phyloP scores from a whole-genome alignment of 2,888 invertebrate species.

The Lithophane socia region DNA sequence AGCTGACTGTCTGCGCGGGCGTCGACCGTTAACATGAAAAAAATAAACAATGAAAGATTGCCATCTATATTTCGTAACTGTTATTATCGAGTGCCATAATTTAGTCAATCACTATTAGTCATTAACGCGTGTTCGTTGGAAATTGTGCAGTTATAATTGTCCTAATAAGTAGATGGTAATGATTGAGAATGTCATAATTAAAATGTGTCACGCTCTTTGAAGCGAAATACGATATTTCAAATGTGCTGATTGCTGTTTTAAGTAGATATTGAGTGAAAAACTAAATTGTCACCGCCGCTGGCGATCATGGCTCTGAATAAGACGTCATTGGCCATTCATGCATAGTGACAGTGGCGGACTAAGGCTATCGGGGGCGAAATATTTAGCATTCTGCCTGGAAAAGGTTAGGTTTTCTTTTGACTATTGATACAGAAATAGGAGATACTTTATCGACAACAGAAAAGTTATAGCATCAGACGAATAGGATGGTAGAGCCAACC shows the following conservation, averaged over 20 bases:
- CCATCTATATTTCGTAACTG: constrained; percentile 47
- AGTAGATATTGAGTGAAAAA: constrained; percentile 55
- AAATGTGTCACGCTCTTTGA: constrained; percentile 54
- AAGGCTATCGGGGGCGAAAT: too few species aligned
- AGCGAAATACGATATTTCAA: constrained; percentile 57
- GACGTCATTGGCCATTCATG: constrained; percentile 43
- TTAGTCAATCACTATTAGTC: constrained; percentile 33
- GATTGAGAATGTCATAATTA: constrained; percentile 49
- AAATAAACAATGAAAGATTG: constrained; percentile 59
- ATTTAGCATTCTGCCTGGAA: too few species aligned
- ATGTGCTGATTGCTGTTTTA: constrained; percentile 61
- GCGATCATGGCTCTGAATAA: constrained; percentile 47
- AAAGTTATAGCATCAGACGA: too few species aligned
- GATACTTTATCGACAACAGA: too few species aligned
- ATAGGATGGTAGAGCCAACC: too few species aligned
- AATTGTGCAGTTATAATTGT: constrained; percentile 44
- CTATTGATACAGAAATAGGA: too few species aligned
- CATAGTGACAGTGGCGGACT: background rate
- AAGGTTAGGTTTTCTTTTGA: too few species aligned
- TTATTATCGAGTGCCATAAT: constrained; percentile 36
- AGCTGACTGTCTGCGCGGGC: constrained; percentile 66
- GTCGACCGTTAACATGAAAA: constrained; percentile 71
- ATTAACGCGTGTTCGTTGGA: constrained; percentile 33
- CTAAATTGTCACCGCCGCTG: constrained; percentile 36
- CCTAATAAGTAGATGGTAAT: constrained; percentile 30